Base-by-base conservation (phyloP, 1,140 invertebrate genomes). In the Drosophila funebris region DNA sequence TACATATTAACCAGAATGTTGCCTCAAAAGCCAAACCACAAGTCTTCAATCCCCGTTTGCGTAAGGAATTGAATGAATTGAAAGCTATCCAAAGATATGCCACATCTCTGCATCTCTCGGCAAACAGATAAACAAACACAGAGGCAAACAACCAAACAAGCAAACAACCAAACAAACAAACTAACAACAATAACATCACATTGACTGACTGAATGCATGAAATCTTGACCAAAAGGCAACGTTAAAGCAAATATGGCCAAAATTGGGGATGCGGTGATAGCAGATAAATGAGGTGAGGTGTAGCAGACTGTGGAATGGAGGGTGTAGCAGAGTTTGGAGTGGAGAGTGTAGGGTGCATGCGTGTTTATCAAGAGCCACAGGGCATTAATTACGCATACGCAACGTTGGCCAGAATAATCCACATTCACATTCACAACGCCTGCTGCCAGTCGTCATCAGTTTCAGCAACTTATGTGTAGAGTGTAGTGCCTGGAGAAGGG, bases 381-480 rank as follows among this genome's bases (percentile, higher is more conserved):
- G 71, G 74, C 79, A 78, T 78, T 83, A 83, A 83, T 83, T 83
- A 82, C 79, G 79, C 57, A 83, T 83, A 83, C 79, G 66, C 75
- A 75, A 58, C 75, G 48, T 78, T 61, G 66, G 33, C 70, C 69
- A 57, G 41, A 61, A 44, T 44, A 44, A 63, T 54, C 50, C 41
- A 44, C 41, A 44, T 22, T 9, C 41, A 22, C 44, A 14, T 27
- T 4, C 22, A 27, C n/a, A 67, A 77, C 54, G 57, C 53, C 46
- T 57, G 52, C 48, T 41, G 52, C 62, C 37, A 48, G 33, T 48
- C 63, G 43, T 33, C 53, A n/a, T 52, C 29, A 11, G 29, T 52
- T 52, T 52, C 46, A 50, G 46, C 13, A 50, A 50, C 5, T 31
- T 31, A 14, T 24, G 7, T 48, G 20, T n/a, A 5, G 16, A 16